Evolutionary conservation across 1,140 invertebrate genomes (phyloP).

Genomic region (Parasteatoda tepidariorum): DNA sequence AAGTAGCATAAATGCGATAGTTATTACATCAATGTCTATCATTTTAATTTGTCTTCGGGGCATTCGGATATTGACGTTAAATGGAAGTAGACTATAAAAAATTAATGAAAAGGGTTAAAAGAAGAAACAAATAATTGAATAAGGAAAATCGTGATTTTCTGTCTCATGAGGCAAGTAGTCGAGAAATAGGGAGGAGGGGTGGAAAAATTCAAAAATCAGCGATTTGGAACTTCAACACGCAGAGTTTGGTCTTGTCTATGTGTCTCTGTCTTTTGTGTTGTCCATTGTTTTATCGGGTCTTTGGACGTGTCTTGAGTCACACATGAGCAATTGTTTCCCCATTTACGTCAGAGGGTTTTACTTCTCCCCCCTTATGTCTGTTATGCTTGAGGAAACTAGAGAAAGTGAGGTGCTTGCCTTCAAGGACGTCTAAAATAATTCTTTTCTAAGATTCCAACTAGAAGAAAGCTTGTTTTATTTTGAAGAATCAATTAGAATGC

Average conservation of each 20-base stretch:
- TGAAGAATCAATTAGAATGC: background rate
- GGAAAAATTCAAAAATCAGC: slow-evolving; percentile 2
- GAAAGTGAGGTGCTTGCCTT: background rate
- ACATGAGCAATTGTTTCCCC: slow-evolving; percentile 44
- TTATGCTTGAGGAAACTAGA: slow-evolving; percentile 28
- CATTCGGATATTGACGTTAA: too few species aligned
- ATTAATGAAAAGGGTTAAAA: too few species aligned
- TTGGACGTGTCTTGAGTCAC: slow-evolving; percentile 52
- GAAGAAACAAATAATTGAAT: too few species aligned
- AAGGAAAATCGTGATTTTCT: too few species aligned
- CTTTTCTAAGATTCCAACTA: background rate
- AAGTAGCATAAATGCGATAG: too few species aligned
- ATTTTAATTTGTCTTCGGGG: too few species aligned
- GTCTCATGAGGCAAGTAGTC: too few species aligned
- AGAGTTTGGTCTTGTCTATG: background rate
- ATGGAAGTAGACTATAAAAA: too few species aligned
- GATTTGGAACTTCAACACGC: slow-evolving; percentile 25
- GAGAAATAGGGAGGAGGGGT: background rate
- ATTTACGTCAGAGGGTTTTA: slow-evolving; percentile 29
- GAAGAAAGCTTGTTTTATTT: background rate
- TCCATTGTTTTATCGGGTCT: slow-evolving; percentile 51
- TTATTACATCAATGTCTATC: too few species aligned
- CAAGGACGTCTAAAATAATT: background rate
- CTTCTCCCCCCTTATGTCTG: background rate
- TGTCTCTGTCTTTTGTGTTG: slow-evolving; percentile 30